Evolutionary conservation across 2,888 invertebrate species (phyloP), one percentile per base, ranked within the genome.

Genomic region (Acleris cristana): DNA sequence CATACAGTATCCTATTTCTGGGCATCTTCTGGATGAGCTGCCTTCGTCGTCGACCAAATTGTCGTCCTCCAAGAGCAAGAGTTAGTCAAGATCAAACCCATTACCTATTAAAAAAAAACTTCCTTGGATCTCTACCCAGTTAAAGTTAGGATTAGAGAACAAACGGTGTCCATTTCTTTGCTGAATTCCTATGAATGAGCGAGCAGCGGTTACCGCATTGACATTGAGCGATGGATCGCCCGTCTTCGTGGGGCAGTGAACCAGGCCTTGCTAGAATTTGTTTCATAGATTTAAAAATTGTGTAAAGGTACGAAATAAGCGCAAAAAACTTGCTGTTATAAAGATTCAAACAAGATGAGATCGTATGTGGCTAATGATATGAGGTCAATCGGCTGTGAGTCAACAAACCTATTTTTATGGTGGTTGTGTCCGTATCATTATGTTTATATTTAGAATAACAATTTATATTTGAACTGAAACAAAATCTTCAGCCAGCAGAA

Each of bases 111-210:
- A 26, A 26, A 26, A 26, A 7, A 18, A 18, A 18, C 44, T 44
- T 23, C 56, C 21, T 19, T 14, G 40, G 21, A 56, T 56, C 44
- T 21, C 4, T 16, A 12, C 10, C 3, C 21, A 51, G 56, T 44
- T 23, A 21, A 21, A 56, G 44, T 44, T 44, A 48, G 23, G 26
- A 74, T 74, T 77, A 79, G 80, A 82, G 83, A 89, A 89, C 85
- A 89, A 89, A 89, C 88, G 79, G 83, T 78, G 79, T 81, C 84
- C 83, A 87, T 86, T 89, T 86, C 86, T 88, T 86, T 85, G 83
- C 18, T 54, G 49, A 54, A 34, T 30, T 18, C 49, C 80, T 79
- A 84, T 80, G 79, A 77, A 76, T 76, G 78, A 81, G 79, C 85
- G 84, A 83, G 84, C 82, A 79, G 75, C 76, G 76, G 79, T 79